Conservation (phyloP, 2,797 vertebrate species). For the Champsocephalus gunnari region DNA sequence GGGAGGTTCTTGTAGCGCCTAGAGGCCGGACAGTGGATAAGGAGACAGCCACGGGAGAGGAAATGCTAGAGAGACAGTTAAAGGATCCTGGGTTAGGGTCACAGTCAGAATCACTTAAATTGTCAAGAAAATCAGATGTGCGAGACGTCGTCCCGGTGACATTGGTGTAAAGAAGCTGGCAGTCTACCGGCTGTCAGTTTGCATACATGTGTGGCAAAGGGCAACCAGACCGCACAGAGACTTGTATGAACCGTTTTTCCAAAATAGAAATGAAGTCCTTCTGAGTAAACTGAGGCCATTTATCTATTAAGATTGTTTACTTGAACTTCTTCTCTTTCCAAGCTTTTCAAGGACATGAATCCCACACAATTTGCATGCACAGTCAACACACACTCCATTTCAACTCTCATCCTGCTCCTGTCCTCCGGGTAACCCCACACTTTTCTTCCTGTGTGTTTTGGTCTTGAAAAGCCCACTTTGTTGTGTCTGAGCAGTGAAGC, state of each 20-base stretch:
- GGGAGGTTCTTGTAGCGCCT: slow-evolving; percentile 49
- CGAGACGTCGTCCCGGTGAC: slow-evolving; percentile 5
- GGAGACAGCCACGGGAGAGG: slow-evolving; percentile 44
- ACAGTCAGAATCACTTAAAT: slow-evolving; percentile 36
- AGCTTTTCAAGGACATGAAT: slow-evolving; percentile 32
- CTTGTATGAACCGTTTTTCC: not conserved
- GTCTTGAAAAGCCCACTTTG: slow-evolving; percentile 74
- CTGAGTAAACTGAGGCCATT: slow-evolving; percentile 21
- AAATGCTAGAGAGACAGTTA: slow-evolving; percentile 35
- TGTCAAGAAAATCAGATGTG: slow-evolving; percentile 44
- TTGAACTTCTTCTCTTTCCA: slow-evolving; percentile 24
- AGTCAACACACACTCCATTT: slow-evolving; percentile 62
- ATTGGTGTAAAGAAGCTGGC: slow-evolving; percentile 26
- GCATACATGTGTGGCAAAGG: slow-evolving; percentile 21
- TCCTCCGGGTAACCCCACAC: slow-evolving; percentile 68
- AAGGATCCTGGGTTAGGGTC: slow-evolving; percentile 42
- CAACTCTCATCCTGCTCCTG: slow-evolving; percentile 51
- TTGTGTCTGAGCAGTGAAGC: slow-evolving; percentile 80
- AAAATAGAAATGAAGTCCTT: slow-evolving; percentile 29
- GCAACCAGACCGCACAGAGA: slow-evolving; percentile 16
- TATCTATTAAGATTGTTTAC: slow-evolving; percentile 51
- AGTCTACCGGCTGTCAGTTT: slow-evolving; percentile 19
- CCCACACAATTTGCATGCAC: slow-evolving; percentile 59
- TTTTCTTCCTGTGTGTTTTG: slow-evolving; percentile 64
- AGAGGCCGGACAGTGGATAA: slow-evolving; percentile 34